Evolutionary conservation across 2,888 invertebrate genomes (phyloP).

Genomic region (Terebella lapidaria): DNA sequence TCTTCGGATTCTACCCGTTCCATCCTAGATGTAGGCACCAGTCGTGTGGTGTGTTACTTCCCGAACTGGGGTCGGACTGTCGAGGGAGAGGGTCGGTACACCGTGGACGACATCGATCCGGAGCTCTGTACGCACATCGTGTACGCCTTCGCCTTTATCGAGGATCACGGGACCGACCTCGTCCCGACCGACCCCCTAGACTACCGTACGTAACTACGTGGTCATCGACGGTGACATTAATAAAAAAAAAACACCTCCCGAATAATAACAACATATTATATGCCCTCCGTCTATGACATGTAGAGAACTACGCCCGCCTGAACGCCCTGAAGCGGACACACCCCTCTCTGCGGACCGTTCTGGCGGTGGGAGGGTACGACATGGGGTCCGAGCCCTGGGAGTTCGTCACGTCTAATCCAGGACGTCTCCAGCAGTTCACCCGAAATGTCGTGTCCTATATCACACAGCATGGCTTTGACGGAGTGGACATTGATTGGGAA

Average conservation of each 20-base stretch:
- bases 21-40: too few species aligned
- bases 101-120: not conserved
- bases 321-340: slow-evolving; percentile 62
- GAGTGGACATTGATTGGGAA: slow-evolving; percentile 88
- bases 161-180: too few species aligned
- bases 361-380: slow-evolving; percentile 89
- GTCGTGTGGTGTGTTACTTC: too few species aligned
- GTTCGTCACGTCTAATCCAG: slow-evolving; percentile 21
- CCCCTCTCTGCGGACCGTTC: slow-evolving; percentile 69
- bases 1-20: too few species aligned
- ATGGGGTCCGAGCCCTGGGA: slow-evolving; percentile 31
- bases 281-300: too few species aligned
- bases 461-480: slow-evolving; percentile 63
- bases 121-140: not conserved
- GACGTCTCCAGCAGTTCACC: slow-evolving; percentile 13
- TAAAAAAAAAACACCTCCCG: too few species aligned
- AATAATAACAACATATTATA: too few species aligned
- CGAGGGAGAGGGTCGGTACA: not conserved
- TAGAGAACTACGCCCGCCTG: slow-evolving; percentile 67
- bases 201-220: too few species aligned
- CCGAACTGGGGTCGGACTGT: too few species aligned
- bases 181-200: too few species aligned
- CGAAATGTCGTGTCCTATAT: slow-evolving; percentile 3
- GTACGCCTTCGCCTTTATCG: slow-evolving; percentile 3
- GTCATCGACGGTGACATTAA: not conserved